A percentile compares a stretch with the other conserved stretches of the same genome.
phyloP scores from a whole-genome alignment of 2,797 vertebrate genomes.

The Cygnus olor region DNA sequence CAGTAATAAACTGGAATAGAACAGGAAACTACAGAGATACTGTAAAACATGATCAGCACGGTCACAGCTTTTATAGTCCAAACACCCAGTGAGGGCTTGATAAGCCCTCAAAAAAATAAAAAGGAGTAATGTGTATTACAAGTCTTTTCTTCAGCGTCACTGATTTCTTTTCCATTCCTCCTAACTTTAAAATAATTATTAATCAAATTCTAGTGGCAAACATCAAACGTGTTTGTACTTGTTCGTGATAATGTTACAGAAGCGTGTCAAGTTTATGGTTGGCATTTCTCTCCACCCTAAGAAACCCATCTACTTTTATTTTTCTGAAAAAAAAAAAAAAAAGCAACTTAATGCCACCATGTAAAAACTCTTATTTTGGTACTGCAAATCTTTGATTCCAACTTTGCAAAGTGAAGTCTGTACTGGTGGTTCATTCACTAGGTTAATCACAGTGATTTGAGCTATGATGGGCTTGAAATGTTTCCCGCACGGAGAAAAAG shows the following conservation, averaged over 20 bases:
- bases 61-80: not conserved
- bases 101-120: not conserved
- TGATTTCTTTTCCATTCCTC: not conserved
- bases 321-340: too few relatives aligned
- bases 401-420: fast-evolving
- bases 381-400: not conserved
- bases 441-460: not conserved
- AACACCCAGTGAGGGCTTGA: not conserved
- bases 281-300: not conserved
- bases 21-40: not conserved
- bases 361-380: not conserved
- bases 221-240: not conserved
- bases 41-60: not conserved
- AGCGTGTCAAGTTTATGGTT: fast-evolving
- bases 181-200: too few relatives aligned
- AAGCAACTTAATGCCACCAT: not conserved
- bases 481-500: not conserved
- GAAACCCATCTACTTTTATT: not conserved
- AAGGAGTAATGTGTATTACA: not conserved
- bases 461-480: not conserved
- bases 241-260: not conserved
- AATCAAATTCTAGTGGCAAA: too few relatives aligned
- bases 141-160: not conserved
- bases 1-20: not conserved
- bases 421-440: not conserved